phyloP scores from a whole-genome alignment of 2,888 invertebrate genomes.

The Mesorhabditis spiculigera region DNA sequence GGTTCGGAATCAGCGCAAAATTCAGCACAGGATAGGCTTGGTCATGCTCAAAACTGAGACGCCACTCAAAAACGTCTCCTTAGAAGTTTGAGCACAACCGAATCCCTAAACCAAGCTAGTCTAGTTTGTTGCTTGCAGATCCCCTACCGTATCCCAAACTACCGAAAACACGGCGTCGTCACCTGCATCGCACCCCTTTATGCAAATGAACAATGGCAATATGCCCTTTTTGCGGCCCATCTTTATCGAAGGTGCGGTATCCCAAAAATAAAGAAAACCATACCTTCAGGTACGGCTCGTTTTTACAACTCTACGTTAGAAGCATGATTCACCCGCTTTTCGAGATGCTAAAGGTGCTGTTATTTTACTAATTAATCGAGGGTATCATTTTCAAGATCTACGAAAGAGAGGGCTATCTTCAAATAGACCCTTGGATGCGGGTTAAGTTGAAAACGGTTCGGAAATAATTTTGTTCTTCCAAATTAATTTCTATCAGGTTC shows the following conservation, averaged over 20 bases:
- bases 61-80: no score
- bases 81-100: no score
- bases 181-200: slow-evolving; percentile 35
- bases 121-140: slow-evolving; percentile 19
- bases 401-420: slow-evolving; percentile 21
- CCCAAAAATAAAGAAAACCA: neutral
- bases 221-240: slow-evolving; percentile 25
- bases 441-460: slow-evolving; percentile 19
- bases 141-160: slow-evolving; percentile 22
- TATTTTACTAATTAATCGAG: slow-evolving; percentile 11
- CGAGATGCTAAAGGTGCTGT: slow-evolving; percentile 26
- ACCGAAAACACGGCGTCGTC: slow-evolving; percentile 22
- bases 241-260: slow-evolving; percentile 22
- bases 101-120: no score
- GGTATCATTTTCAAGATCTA: neutral
- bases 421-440: slow-evolving; percentile 27
- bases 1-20: no score
- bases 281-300: slow-evolving; percentile 25
- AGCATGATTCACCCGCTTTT: slow-evolving; percentile 31
- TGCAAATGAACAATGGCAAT: slow-evolving; percentile 35
- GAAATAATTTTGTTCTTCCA: no score
- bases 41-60: no score
- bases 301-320: slow-evolving; percentile 31
- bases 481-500: neutral
- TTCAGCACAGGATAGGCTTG: no score